These are phyloP conservation scores for Falcaria lacertinaria DNA, from an alignment of 2,888 invertebrate genomes.

Conservation along the genomic window DNA sequence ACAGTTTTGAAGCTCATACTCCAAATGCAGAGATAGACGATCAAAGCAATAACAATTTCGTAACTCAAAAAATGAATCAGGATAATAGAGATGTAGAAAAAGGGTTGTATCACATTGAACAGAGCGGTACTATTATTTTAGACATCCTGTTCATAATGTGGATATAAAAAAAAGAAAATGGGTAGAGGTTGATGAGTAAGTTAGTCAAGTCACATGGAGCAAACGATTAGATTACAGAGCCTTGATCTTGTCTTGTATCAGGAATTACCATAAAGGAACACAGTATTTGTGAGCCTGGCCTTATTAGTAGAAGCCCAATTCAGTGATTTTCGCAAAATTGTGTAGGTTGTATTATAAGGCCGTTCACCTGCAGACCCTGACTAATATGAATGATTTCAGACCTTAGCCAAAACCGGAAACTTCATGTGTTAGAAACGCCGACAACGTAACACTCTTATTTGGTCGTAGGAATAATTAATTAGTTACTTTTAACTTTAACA, in stretches of 20 bases:
- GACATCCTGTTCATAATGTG: conserved; percentile 15
- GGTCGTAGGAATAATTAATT: background rate
- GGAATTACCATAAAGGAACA: conserved; percentile 40
- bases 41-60: too few species aligned
- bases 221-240: conserved; percentile 12
- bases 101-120: conserved; percentile 14
- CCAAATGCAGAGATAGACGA: background rate
- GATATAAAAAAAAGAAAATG: conserved; percentile 17
- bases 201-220: conserved; percentile 25
- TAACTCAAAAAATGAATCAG: too few species aligned
- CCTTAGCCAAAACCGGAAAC: conserved; percentile 58
- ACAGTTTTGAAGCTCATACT: too few species aligned
- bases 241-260: conserved; percentile 35
- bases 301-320: conserved; percentile 27
- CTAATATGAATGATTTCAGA: conserved; percentile 50
- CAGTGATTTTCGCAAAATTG: conserved; percentile 34
- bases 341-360: conserved; percentile 62
- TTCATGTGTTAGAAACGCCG: conserved; percentile 15
- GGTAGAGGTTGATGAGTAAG: conserved; percentile 19
- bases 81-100: conserved; percentile 12
- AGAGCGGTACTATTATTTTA: conserved; percentile 16
- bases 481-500: background rate
- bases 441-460: background rate
- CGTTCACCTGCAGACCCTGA: conserved; percentile 62
- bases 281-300: conserved; percentile 27